A percentile compares a stretch with the other conserved stretches of the same genome.
Conservation (phyloP, 92 coral and sea anemone species). For the Paragorgia papillata region DNA sequence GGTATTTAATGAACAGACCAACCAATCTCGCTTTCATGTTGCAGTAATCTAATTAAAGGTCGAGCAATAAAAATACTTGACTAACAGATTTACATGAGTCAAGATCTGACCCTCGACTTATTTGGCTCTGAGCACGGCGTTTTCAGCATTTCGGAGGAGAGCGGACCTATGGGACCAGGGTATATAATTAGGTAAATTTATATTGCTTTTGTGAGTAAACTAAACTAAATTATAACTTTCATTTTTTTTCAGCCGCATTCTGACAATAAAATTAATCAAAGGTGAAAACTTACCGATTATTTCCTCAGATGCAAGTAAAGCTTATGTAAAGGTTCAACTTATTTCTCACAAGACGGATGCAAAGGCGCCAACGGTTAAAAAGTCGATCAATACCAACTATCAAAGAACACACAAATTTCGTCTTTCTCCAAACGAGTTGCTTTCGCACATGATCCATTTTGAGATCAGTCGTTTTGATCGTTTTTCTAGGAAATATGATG, state of each 20-base stretch:
- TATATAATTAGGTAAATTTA: neutral
- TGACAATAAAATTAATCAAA: conserved; percentile 82
- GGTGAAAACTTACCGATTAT: conserved; percentile 92
- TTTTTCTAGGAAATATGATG: conserved; percentile 72
- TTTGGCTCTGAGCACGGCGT: no score
- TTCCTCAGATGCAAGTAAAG: conserved; percentile 70
- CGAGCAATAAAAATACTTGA: no score
- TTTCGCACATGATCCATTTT: conserved; percentile 77
- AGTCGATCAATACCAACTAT: neutral
- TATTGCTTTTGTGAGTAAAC: no score
- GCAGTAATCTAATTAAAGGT: no score
- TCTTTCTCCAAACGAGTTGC: conserved; percentile 70
- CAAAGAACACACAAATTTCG: conserved; percentile 67
- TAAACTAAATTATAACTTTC: neutral
- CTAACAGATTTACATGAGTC: neutral
- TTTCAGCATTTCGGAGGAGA: neutral
- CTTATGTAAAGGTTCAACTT: conserved; percentile 88
- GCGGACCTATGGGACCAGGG: neutral
- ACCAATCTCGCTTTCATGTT: no score
- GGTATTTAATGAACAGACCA: no score
- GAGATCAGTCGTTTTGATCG: conserved; percentile 94
- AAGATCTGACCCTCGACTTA: no score
- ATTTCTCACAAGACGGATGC: conserved; percentile 61
- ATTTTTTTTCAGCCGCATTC: conserved; percentile 58
- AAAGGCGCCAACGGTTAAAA: neutral